Evolutionary conservation across 2,888 invertebrate species (phyloP).

Genomic region (Parascotia fuliginaria): DNA sequence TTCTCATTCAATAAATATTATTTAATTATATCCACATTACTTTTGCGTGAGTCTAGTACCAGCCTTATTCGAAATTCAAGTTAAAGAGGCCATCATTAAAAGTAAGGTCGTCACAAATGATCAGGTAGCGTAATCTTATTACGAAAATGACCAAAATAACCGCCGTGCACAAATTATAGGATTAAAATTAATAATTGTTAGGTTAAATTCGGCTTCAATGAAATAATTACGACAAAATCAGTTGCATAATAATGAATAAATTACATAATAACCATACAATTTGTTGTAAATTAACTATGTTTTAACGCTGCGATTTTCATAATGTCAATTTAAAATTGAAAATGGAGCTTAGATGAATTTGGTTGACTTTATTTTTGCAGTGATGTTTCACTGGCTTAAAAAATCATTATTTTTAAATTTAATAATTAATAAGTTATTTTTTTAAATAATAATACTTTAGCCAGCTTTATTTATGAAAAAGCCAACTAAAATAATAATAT

Average conservation of each 20-base stretch:
- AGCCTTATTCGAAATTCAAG: not conserved
- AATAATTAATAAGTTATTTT: too few species aligned
- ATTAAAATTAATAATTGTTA: constrained; percentile 30
- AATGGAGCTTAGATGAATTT: not conserved
- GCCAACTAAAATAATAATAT: too few species aligned
- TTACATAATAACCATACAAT: constrained; percentile 16
- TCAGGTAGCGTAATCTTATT: constrained; percentile 11
- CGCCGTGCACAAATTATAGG: constrained; percentile 17
- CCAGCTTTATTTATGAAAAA: too few species aligned
- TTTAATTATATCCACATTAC: too few species aligned
- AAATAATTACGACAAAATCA: constrained; percentile 21
- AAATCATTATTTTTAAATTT: too few species aligned
- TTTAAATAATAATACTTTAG: too few species aligned
- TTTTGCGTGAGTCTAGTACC: not conserved
- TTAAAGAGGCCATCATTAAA: constrained; percentile 4
- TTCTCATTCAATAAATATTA: too few species aligned
- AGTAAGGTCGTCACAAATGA: constrained; percentile 19
- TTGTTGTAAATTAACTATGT: not conserved
- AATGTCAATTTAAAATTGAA: not conserved
- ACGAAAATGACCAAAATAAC: constrained; percentile 25
- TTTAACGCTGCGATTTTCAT: not conserved
- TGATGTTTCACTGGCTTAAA: too few species aligned
- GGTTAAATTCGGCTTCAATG: constrained; percentile 20
- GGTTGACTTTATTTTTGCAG: too few species aligned
- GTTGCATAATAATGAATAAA: constrained; percentile 16